A percentile compares a stretch with the other conserved stretches of the same genome.
Conservation (phyloP, 2,113 vertebrate genomes). For the Turdus rufiventris region DNA sequence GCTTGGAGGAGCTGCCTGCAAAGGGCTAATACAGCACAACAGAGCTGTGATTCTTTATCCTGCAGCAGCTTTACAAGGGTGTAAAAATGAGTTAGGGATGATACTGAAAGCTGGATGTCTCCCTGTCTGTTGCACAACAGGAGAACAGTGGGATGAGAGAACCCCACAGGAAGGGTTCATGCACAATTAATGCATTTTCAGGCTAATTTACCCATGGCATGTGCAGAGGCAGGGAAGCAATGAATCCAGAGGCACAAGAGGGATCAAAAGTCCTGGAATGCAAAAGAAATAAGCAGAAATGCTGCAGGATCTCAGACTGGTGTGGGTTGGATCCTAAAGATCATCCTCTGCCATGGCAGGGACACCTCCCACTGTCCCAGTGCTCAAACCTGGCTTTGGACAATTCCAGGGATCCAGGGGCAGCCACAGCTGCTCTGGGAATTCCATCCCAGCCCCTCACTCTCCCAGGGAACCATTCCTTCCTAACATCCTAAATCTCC, state of each 20-base stretch:
- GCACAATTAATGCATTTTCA: background rate
- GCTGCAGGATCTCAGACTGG: too few species aligned
- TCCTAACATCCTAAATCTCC: background rate
- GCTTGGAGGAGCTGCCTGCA: background rate
- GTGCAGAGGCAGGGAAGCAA: background rate
- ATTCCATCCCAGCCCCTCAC: background rate
- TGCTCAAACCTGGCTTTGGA: background rate
- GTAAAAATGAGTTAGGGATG: background rate
- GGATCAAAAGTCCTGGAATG: background rate
- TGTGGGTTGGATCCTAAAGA: background rate
- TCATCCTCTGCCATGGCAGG: background rate
- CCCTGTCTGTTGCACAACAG: background rate
- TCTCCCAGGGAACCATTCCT: background rate
- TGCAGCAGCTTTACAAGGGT: constrained; percentile 12
- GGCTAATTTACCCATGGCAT: background rate
- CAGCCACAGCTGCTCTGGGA: background rate
- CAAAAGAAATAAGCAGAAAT: background rate
- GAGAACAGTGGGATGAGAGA: background rate
- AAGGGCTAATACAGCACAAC: background rate
- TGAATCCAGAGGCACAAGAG: background rate
- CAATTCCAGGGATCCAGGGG: background rate
- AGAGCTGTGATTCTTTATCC: background rate
- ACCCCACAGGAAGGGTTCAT: background rate
- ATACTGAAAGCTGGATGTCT: background rate
- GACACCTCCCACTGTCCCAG: fast-evolving